These are phyloP conservation scores for Dufourea novaeangliae DNA, from an alignment of 1,140 invertebrate species.

Conservation along the genomic window DNA sequence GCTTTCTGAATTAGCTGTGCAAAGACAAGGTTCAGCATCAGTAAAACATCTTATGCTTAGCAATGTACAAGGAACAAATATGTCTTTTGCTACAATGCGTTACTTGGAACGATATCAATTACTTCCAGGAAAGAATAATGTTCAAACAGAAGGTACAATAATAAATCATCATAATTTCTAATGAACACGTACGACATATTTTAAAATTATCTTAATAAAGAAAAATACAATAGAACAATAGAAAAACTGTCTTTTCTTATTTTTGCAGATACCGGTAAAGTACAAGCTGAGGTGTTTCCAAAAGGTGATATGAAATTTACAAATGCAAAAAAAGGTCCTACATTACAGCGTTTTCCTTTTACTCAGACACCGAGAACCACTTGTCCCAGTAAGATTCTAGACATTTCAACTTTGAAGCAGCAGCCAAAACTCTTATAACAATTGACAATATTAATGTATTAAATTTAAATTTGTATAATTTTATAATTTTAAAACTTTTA, in stretches of 20 bases:
- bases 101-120: conserved; percentile 86
- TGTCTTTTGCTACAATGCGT: conserved; percentile 85
- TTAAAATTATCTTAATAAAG: conserved; percentile 2
- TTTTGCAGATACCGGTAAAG: conserved; percentile 38
- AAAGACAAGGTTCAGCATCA: conserved; percentile 67
- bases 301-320: conserved; percentile 40
- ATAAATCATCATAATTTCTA: conserved; percentile 20
- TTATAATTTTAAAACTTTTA: not conserved
- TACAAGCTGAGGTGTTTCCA: conserved; percentile 17
- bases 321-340: conserved; percentile 40
- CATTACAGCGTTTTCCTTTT: conserved; percentile 41
- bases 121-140: conserved; percentile 76
- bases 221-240: conserved; percentile 1
- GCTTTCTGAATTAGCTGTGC: conserved; percentile 76
- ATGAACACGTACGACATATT: not conserved
- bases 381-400: conserved; percentile 83
- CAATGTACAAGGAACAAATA: conserved; percentile 79
- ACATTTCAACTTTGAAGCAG: conserved; percentile 85
- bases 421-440: conserved; percentile 84
- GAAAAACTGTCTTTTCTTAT: not conserved
- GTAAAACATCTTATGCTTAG: conserved; percentile 70
- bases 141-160: conserved; percentile 63
- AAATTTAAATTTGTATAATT: conserved; percentile 1
- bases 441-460: not conserved
- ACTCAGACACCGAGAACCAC: conserved; percentile 66